These are phyloP conservation scores for Papilio demoleus DNA, from an alignment of 2,888 invertebrate genomes.

Conservation along the genomic window DNA sequence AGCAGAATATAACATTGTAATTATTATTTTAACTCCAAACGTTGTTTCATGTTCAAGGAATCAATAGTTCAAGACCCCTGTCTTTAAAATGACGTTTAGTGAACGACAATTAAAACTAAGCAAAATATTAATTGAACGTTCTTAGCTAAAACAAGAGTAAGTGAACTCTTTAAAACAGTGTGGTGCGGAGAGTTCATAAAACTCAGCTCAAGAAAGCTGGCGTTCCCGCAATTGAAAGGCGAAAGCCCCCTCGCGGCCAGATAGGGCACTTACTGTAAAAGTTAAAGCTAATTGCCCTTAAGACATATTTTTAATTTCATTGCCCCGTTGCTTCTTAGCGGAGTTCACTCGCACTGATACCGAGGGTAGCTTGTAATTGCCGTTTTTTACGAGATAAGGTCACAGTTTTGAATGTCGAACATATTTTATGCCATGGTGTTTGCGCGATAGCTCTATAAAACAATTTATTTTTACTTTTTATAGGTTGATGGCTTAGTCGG, in stretches of 20 bases:
- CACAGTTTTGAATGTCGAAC: constrained; percentile 79
- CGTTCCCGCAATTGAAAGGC: constrained; percentile 81
- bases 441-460: constrained; percentile 33
- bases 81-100: not conserved
- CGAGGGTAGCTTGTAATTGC: constrained; percentile 79
- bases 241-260: constrained; percentile 67
- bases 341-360: constrained; percentile 68
- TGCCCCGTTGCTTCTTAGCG: constrained; percentile 80
- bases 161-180: constrained; percentile 59
- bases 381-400: constrained; percentile 80
- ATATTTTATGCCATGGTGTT: constrained; percentile 69
- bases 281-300: constrained; percentile 85
- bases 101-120: constrained; percentile 29
- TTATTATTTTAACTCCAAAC: too few species aligned
- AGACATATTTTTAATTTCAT: constrained; percentile 85
- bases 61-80: too few species aligned
- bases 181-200: constrained; percentile 71
- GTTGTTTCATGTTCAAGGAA: too few species aligned
- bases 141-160: constrained; percentile 48
- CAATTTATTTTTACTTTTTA: constrained; percentile 29
- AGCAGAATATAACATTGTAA: not conserved
- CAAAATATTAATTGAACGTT: constrained; percentile 13
- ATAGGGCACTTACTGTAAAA: constrained; percentile 83
- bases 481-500: too few species aligned
- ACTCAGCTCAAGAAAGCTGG: constrained; percentile 75